Evolutionary conservation across 2,888 invertebrate genomes (phyloP).

Genomic region (Harpalus rufipes): DNA sequence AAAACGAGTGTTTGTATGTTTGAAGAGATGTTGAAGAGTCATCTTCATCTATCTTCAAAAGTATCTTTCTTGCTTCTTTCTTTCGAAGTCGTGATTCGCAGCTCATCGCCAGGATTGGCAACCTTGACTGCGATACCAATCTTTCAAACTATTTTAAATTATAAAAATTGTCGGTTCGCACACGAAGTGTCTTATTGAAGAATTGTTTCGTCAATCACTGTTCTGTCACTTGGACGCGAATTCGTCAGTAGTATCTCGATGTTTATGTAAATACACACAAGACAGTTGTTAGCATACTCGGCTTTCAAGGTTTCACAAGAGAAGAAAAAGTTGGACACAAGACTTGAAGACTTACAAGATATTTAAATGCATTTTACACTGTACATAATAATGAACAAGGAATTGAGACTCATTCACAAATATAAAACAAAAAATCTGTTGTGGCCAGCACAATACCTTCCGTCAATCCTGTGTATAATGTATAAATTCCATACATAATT

Average conservation of each 20-base stretch:
- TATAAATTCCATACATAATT: no score
- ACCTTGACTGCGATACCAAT: neutral
- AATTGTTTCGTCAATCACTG: neutral
- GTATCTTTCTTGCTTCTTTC: neutral
- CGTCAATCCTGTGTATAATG: no score
- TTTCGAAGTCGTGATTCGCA: constrained; percentile 39
- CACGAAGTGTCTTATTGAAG: neutral
- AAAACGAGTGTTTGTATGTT: neutral
- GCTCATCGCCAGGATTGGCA: constrained; percentile 14
- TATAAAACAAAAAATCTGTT: no score
- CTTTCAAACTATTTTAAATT: constrained; percentile 4
- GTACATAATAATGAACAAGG: neutral
- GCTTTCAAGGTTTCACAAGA: neutral
- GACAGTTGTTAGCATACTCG: constrained; percentile 5
- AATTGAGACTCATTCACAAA: no score
- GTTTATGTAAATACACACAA: constrained; percentile 3
- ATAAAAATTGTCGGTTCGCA: neutral
- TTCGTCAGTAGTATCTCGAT: neutral
- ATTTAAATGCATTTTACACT: neutral
- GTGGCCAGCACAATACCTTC: no score
- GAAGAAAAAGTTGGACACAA: neutral
- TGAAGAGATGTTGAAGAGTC: neutral
- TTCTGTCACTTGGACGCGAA: neutral
- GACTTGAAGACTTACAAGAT: neutral
- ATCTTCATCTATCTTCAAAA: neutral